Evolutionary conservation across 1,140 invertebrate species (phyloP).

Genomic region (Drosophila orena): DNA sequence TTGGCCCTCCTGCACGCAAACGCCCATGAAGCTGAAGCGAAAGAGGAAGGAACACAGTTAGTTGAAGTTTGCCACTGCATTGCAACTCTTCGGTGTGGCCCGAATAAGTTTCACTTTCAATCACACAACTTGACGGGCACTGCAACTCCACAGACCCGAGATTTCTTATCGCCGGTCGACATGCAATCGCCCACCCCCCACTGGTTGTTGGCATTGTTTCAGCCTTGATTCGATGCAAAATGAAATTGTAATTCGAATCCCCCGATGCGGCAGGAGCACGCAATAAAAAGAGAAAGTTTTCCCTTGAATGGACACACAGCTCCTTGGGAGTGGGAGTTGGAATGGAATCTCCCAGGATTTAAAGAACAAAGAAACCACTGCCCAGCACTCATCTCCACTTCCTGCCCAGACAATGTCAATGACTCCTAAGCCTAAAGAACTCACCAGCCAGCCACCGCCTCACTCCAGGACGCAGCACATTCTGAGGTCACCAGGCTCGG

Average conservation of each 20-base stretch:
- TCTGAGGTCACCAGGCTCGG: slow-evolving; percentile 36
- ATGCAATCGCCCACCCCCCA: slow-evolving; percentile 41
- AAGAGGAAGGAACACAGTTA: background rate
- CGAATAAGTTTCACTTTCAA: slow-evolving; percentile 57
- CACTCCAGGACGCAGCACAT: slow-evolving; percentile 17
- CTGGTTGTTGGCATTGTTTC: slow-evolving; percentile 22
- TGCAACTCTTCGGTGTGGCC: slow-evolving; percentile 16
- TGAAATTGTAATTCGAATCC: slow-evolving; percentile 45
- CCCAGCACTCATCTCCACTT: slow-evolving; percentile 31
- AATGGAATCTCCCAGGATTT: slow-evolving; percentile 9
- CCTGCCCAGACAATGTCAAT: slow-evolving; percentile 43
- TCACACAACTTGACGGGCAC: slow-evolving; percentile 36
- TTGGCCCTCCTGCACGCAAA: slow-evolving; percentile 98
- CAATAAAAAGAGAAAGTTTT: slow-evolving; percentile 57
- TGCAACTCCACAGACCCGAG: slow-evolving; percentile 12
- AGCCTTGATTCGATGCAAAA: slow-evolving; percentile 23
- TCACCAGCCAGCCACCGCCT: slow-evolving; percentile 5
- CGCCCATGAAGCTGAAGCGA: slow-evolving; percentile 94
- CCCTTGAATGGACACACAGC: slow-evolving; percentile 5
- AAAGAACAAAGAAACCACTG: slow-evolving; percentile 5
- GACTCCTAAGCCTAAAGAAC: slow-evolving; percentile 32
- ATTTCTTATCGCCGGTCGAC: slow-evolving; percentile 44
- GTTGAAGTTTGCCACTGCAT: slow-evolving; percentile 34
- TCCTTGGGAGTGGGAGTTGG: background rate
- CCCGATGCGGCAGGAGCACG: slow-evolving; percentile 33